These are phyloP conservation scores for Hypotaenidia okinawae DNA, from an alignment of 2,797 vertebrate species.

Conservation along the genomic window DNA sequence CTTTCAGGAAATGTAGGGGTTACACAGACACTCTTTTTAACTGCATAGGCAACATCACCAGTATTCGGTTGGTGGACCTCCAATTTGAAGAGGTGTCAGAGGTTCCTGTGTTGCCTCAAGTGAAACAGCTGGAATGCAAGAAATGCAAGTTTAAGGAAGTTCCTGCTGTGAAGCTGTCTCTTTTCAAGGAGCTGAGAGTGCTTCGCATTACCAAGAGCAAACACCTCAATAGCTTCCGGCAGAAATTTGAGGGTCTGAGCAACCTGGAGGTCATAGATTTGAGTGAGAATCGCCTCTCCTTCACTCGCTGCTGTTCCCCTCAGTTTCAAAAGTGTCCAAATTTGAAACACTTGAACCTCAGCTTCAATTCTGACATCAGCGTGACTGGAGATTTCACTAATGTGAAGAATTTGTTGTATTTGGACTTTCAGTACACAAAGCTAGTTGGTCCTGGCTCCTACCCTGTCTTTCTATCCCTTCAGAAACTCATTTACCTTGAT, in stretches of 20 bases:
- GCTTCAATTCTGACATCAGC: slow-evolving; percentile 72
- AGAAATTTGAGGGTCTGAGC: neutral
- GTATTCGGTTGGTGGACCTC: slow-evolving; percentile 56
- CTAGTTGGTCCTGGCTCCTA: slow-evolving; percentile 51
- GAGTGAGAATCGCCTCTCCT: slow-evolving; percentile 72
- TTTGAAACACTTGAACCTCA: slow-evolving; percentile 79
- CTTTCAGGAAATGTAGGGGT: fast-evolving
- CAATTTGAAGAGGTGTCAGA: neutral
- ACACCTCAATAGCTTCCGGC: neutral
- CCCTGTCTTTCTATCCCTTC: slow-evolving; percentile 70
- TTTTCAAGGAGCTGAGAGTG: slow-evolving; percentile 66
- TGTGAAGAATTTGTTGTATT: slow-evolving; percentile 50
- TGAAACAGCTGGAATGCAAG: slow-evolving; percentile 64
- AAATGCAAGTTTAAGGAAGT: neutral
- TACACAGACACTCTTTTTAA: slow-evolving; percentile 33
- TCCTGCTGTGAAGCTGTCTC: neutral
- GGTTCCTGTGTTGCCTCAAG: slow-evolving; percentile 7
- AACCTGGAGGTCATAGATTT: slow-evolving; percentile 75
- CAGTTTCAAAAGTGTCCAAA: neutral
- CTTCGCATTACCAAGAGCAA: slow-evolving; percentile 61
- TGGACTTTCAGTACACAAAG: slow-evolving; percentile 77
- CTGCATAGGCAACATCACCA: slow-evolving; percentile 70
- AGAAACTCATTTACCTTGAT: slow-evolving; percentile 77
- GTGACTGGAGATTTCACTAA: slow-evolving; percentile 59
- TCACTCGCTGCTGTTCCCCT: slow-evolving; percentile 37